These are phyloP conservation scores for Oreohelix idahoensis DNA, from an alignment of 1,140 invertebrate species.

Conservation along the genomic window DNA sequence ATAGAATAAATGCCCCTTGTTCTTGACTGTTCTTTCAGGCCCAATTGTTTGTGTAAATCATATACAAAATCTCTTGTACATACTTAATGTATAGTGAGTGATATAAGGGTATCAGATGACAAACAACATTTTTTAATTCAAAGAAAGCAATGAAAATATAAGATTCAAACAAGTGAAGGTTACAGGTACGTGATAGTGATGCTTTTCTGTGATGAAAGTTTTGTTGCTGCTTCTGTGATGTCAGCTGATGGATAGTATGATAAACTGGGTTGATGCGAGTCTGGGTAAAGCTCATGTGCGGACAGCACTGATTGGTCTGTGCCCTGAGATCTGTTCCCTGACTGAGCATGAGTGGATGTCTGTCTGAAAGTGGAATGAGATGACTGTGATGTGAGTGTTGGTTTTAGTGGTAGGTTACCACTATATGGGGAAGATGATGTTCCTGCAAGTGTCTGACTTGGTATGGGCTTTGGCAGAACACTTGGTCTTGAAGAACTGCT, in stretches of 20 bases:
- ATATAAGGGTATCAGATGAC: too few species aligned
- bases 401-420: slow-evolving; percentile 4
- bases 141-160: too few species aligned
- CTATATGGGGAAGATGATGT: slow-evolving; percentile 11
- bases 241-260: slow-evolving; percentile 9
- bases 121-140: too few species aligned
- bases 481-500: neutral
- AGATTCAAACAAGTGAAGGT: neutral
- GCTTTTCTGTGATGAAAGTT: slow-evolving; percentile 49
- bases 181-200: slow-evolving; percentile 53
- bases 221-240: slow-evolving; percentile 29
- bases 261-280: slow-evolving; percentile 29
- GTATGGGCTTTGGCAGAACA: slow-evolving; percentile 12
- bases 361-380: slow-evolving; percentile 45
- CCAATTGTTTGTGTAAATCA: too few species aligned
- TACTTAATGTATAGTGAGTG: too few species aligned
- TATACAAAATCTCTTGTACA: too few species aligned
- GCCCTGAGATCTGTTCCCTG: neutral
- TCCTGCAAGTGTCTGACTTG: slow-evolving; percentile 30
- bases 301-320: slow-evolving; percentile 39
- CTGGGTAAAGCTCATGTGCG: slow-evolving; percentile 39
- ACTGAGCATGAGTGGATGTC: neutral
- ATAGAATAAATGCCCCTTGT: too few species aligned
- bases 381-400: slow-evolving; percentile 20
- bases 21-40: too few species aligned